phyloP scores from a whole-genome alignment of 2,113 vertebrate genomes.

The Archilochus colubris region DNA sequence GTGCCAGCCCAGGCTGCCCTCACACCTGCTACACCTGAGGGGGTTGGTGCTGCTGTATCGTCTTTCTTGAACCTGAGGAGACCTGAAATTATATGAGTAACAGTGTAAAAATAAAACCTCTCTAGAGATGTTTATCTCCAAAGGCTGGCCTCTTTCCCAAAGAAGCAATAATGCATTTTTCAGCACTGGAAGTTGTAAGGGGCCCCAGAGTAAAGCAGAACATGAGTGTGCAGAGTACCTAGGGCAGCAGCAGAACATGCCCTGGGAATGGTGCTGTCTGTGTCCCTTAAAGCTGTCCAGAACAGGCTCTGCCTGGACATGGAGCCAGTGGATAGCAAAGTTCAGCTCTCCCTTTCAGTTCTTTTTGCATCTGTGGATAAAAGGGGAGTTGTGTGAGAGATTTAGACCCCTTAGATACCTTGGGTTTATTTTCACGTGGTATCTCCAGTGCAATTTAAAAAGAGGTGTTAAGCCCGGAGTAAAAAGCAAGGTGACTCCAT shows the following conservation, averaged over 20 bases:
- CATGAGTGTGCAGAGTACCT: fast-evolving
- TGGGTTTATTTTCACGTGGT: background rate
- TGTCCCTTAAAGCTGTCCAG: background rate
- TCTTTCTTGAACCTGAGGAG: background rate
- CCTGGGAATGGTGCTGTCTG: background rate
- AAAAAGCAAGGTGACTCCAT: background rate
- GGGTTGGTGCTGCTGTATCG: background rate
- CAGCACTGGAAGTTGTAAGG: background rate
- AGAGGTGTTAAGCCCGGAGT: background rate
- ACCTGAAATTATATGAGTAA: background rate
- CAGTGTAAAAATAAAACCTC: slow-evolving; percentile 10
- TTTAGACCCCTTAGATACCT: background rate
- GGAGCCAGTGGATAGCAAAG: background rate
- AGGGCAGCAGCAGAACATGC: background rate
- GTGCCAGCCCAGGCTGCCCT: background rate
- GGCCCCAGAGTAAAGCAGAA: background rate
- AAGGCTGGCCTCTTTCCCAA: slow-evolving; percentile 2
- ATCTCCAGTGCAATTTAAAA: background rate
- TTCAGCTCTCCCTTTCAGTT: background rate
- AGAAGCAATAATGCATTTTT: background rate
- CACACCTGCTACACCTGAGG: background rate
- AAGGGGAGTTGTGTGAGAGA: background rate
- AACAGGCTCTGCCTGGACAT: fast-evolving
- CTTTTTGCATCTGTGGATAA: background rate
- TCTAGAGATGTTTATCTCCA: background rate